A percentile compares a stretch with the other conserved stretches of the same genome.
Evolutionary conservation across 2,888 invertebrate species (phyloP).

Genomic region (Melanostoma mellinum): DNA sequence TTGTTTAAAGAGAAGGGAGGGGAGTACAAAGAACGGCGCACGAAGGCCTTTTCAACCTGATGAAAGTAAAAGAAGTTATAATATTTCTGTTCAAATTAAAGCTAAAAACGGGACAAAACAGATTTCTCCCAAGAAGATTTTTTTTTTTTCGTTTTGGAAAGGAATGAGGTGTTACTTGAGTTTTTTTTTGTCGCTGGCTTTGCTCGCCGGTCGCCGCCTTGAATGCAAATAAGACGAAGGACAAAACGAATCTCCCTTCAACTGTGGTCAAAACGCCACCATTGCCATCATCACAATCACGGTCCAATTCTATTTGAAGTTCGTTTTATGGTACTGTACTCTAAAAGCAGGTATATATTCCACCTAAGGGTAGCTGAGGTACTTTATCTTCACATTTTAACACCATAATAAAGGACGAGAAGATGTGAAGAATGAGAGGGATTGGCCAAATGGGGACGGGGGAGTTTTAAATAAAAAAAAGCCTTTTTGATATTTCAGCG

Average conservation of each 20-base stretch:
- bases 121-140: slow-evolving; percentile 51
- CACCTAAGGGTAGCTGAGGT: slow-evolving; percentile 46
- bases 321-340: slow-evolving; percentile 24
- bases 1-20: neutral
- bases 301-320: slow-evolving; percentile 51
- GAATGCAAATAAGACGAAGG: slow-evolving; percentile 54
- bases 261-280: slow-evolving; percentile 57
- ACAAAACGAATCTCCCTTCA: slow-evolving; percentile 28
- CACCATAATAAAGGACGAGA: slow-evolving; percentile 55
- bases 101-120: slow-evolving; percentile 42
- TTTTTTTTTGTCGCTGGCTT: slow-evolving; percentile 19
- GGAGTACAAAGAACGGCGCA: neutral
- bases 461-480: slow-evolving; percentile 31
- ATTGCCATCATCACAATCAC: slow-evolving; percentile 44
- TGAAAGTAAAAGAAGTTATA: slow-evolving; percentile 30
- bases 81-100: slow-evolving; percentile 49
- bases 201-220: slow-evolving; percentile 9
- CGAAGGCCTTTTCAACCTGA: slow-evolving; percentile 1
- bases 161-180: slow-evolving; percentile 49
- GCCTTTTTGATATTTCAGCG: slow-evolving; percentile 62
- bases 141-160: slow-evolving; percentile 28
- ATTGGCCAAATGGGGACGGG: neutral
- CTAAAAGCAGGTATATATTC: slow-evolving; percentile 41
- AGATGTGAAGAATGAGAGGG: slow-evolving; percentile 16
- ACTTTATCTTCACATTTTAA: slow-evolving; percentile 68